These are phyloP conservation scores for Temnothorax unifasciatus DNA, from an alignment of 2,888 invertebrate species.

Conservation along the genomic window DNA sequence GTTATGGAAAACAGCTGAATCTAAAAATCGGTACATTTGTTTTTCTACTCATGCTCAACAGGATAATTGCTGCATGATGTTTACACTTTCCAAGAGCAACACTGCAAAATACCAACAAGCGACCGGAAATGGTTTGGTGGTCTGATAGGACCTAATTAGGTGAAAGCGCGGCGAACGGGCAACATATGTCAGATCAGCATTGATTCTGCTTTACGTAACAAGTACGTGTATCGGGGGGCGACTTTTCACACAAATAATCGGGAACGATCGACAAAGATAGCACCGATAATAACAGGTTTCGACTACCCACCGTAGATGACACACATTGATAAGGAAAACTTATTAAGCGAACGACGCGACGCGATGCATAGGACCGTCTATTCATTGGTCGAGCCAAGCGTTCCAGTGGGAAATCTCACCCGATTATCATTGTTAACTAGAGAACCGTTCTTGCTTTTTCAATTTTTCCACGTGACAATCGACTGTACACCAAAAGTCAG, in stretches of 20 bases:
- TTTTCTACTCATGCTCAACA: not conserved
- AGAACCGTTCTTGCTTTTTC: slow-evolving; percentile 53
- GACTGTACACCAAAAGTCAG: not conserved
- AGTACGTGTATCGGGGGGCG: slow-evolving; percentile 41
- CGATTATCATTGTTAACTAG: slow-evolving; percentile 39
- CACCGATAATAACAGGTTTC: slow-evolving; percentile 75
- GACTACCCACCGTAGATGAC: slow-evolving; percentile 75
- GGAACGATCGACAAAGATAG: slow-evolving; percentile 75
- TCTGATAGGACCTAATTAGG: slow-evolving; percentile 73
- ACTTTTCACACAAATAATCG: slow-evolving; percentile 76
- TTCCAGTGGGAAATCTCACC: slow-evolving; percentile 69
- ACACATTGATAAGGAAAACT: slow-evolving; percentile 78
- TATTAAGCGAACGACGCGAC: slow-evolving; percentile 70
- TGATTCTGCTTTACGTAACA: slow-evolving; percentile 66
- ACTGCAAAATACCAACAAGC: slow-evolving; percentile 29
- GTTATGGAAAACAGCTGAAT: not conserved
- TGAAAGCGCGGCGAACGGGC: slow-evolving; percentile 67
- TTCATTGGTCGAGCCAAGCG: slow-evolving; percentile 66
- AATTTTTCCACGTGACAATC: slow-evolving; percentile 29
- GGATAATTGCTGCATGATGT: slow-evolving; percentile 33
- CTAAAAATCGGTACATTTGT: not conserved
- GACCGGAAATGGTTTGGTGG: slow-evolving; percentile 60
- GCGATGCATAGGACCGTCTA: slow-evolving; percentile 59
- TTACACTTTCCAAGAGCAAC: slow-evolving; percentile 27
- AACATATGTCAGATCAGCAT: slow-evolving; percentile 66